Percentiles rank a stretch among this genome's conserved stretches.
Conservation (phyloP, 2,888 invertebrate species). For the Uropetala carovei region DNA sequence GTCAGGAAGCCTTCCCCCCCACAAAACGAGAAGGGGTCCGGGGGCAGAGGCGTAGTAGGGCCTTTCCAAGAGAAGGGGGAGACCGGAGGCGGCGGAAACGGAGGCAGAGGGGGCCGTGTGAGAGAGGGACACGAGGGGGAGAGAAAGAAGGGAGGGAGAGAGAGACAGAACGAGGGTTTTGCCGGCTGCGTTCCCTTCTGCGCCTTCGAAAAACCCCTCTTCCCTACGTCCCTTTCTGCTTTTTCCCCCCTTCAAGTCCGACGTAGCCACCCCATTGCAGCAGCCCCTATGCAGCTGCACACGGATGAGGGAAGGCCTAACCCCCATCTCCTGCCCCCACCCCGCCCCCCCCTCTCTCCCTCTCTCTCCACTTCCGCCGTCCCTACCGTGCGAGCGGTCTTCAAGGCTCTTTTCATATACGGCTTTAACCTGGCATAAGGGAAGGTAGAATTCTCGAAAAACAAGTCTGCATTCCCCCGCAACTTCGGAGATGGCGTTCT, state of each 20-base stretch:
- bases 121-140: background rate
- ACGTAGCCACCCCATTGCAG: too few species aligned
- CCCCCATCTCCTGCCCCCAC: background rate
- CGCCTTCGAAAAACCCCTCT: background rate
- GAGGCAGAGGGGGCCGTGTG: background rate
- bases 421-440: background rate
- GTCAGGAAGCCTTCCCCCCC: conserved; percentile 22
- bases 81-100: background rate
- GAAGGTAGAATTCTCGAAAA: background rate
- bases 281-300: too few species aligned
- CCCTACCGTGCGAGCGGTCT: background rate
- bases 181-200: background rate
- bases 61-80: too few species aligned
- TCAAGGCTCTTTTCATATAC: background rate
- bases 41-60: too few species aligned
- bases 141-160: too few species aligned
- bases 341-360: background rate
- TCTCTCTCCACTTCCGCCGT: background rate
- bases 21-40: conserved; percentile 30
- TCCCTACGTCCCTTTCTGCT: background rate
- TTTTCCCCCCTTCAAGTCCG: too few species aligned
- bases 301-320: too few species aligned
- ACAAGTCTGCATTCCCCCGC: conserved; percentile 23
- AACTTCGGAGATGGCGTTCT: background rate
- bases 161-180: too few species aligned